Conservation (phyloP, 1,140 invertebrate genomes). For the Liolophura sinensis region DNA sequence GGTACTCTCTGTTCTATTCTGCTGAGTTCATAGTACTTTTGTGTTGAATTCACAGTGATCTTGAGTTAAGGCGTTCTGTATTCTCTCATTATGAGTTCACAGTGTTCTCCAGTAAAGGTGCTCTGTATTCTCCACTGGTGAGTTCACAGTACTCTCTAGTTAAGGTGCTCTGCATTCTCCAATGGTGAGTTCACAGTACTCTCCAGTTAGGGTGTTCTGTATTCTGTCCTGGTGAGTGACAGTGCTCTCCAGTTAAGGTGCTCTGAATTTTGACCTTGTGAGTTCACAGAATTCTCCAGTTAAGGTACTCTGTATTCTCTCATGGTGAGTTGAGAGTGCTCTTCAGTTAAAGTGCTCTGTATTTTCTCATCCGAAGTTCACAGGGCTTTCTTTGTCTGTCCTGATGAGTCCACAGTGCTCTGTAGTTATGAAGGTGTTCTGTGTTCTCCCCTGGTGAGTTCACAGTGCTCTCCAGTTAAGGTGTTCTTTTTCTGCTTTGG, state of each 20-base stretch:
- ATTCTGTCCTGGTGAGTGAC: not conserved
- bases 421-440: constrained; percentile 25
- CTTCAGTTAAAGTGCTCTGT: constrained; percentile 27
- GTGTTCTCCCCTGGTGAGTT: constrained; percentile 25
- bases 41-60: not conserved
- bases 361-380: constrained; percentile 37
- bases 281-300: no score
- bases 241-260: not conserved
- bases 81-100: not conserved
- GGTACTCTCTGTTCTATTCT: no score
- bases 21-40: not conserved
- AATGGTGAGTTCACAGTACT: constrained; percentile 27
- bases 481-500: no score
- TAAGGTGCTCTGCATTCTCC: constrained; percentile 37
- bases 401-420: no score
- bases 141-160: no score
- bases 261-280: not conserved
- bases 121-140: not conserved
- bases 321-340: no score
- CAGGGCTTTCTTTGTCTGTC: not conserved
- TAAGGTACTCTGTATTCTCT: not conserved
- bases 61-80: no score
- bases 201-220: not conserved
- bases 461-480: no score
- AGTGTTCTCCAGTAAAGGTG: no score